Conservation (phyloP, 2,888 invertebrate genomes). For the Ephialtes manifestator region DNA sequence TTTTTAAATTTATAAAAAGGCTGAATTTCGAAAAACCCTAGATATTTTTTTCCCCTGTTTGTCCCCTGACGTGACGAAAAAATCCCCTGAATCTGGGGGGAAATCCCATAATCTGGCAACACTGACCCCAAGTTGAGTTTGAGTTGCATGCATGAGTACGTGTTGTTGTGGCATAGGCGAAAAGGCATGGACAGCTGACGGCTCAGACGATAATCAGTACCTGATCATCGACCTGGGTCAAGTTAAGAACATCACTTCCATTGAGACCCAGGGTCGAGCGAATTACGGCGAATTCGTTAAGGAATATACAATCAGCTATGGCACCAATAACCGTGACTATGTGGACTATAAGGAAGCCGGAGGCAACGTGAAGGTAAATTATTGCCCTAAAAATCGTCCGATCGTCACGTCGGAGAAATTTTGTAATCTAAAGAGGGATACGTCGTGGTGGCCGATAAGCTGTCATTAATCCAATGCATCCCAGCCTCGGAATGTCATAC, state of each 20-base stretch:
- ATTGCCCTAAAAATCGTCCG: constrained; percentile 26
- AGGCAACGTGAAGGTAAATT: constrained; percentile 95
- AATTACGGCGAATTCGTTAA: constrained; percentile 96
- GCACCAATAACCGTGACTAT: constrained; percentile 96
- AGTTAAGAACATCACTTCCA: constrained; percentile 95
- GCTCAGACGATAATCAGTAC: constrained; percentile 97
- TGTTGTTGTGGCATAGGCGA: constrained; percentile 89
- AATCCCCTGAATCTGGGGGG: too few relatives aligned
- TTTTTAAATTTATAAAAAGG: too few relatives aligned
- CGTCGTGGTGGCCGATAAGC: constrained; percentile 25
- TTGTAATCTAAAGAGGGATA: constrained; percentile 6
- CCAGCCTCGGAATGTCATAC: constrained; percentile 13
- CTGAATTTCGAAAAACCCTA: too few relatives aligned
- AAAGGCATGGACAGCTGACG: constrained; percentile 96
- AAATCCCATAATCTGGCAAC: too few relatives aligned
- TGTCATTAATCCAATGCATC: constrained; percentile 52
- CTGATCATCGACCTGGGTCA: constrained; percentile 95
- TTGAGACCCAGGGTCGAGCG: constrained; percentile 96
- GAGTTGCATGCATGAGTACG: constrained; percentile 84
- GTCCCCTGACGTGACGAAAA: too few relatives aligned
- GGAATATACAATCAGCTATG: constrained; percentile 97
- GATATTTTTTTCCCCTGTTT: too few relatives aligned
- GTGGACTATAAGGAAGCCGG: constrained; percentile 95
- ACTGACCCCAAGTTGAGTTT: constrained; percentile 76
- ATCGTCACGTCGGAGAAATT: constrained; percentile 32